Percentiles rank a stretch among this genome's conserved stretches.
These are phyloP conservation scores for Drosophila micromelanica DNA, from an alignment of 1,140 invertebrate species.

Conservation along the genomic window DNA sequence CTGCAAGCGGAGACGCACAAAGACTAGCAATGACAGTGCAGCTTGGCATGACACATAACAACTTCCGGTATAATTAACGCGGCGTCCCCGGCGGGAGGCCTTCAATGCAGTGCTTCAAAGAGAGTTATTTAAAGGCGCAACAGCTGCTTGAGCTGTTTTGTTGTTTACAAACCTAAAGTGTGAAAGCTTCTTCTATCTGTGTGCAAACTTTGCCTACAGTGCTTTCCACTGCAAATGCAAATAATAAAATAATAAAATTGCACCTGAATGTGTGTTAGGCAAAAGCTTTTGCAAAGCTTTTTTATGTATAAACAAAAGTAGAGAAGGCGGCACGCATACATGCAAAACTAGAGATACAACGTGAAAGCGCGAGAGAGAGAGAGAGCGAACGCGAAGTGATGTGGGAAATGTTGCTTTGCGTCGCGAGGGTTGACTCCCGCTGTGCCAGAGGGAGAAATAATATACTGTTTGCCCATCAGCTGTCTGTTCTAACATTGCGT, in stretches of 20 bases:
- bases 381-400: background rate
- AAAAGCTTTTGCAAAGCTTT: slow-evolving; percentile 55
- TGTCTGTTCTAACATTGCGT: slow-evolving; percentile 16
- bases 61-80: slow-evolving; percentile 64
- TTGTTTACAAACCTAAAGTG: slow-evolving; percentile 8
- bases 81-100: slow-evolving; percentile 17
- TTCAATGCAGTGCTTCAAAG: slow-evolving; percentile 51
- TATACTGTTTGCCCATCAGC: slow-evolving; percentile 53
- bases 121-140: slow-evolving; percentile 57
- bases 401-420: slow-evolving; percentile 6
- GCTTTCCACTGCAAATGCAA: slow-evolving; percentile 11
- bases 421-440: slow-evolving; percentile 27
- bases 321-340: background rate
- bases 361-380: background rate
- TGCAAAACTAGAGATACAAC: background rate
- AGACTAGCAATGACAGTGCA: slow-evolving; percentile 31
- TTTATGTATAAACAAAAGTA: slow-evolving; percentile 15
- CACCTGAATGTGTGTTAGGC: slow-evolving; percentile 44
- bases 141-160: slow-evolving; percentile 51
- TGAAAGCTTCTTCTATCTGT: background rate
- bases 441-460: slow-evolving; percentile 33
- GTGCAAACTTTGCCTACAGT: slow-evolving; percentile 2
- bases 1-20: slow-evolving; percentile 46
- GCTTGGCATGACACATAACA: slow-evolving; percentile 61
- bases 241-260: slow-evolving; percentile 18